Conservation (phyloP, 2,888 invertebrate genomes). For the Dioctria rufipes region DNA sequence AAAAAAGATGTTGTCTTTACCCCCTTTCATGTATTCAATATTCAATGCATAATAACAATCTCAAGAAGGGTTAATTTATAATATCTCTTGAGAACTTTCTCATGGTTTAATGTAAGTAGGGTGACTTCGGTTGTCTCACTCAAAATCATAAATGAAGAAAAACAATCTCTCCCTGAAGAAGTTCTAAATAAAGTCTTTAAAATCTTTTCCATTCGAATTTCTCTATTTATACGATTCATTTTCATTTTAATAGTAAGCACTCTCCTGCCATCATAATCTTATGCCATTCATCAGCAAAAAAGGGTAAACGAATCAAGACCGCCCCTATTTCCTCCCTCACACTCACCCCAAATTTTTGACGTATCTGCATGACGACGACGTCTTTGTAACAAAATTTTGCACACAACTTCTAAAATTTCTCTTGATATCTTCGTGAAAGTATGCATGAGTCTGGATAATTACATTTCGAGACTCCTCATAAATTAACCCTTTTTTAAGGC, state of each 20-base stretch:
- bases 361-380: constrained; percentile 4
- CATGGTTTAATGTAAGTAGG: background rate
- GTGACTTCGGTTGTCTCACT: no score
- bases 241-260: background rate
- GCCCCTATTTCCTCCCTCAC: background rate
- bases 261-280: constrained; percentile 1
- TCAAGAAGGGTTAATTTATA: background rate
- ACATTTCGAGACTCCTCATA: constrained; percentile 45
- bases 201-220: background rate
- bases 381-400: constrained; percentile 15
- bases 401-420: constrained; percentile 22
- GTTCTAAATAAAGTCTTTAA: no score
- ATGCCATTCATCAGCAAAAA: background rate
- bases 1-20: background rate
- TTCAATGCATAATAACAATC: no score
- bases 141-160: no score
- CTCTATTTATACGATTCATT: background rate
- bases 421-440: constrained; percentile 5
- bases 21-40: background rate
- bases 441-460: constrained; percentile 44
- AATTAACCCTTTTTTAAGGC: constrained; percentile 43
- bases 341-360: background rate
- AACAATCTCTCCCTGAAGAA: no score
- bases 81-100: constrained; percentile 4
- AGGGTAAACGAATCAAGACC: background rate